Conservation (phyloP, 2,113 vertebrate species). For the Daphoenositta chrysoptera region DNA sequence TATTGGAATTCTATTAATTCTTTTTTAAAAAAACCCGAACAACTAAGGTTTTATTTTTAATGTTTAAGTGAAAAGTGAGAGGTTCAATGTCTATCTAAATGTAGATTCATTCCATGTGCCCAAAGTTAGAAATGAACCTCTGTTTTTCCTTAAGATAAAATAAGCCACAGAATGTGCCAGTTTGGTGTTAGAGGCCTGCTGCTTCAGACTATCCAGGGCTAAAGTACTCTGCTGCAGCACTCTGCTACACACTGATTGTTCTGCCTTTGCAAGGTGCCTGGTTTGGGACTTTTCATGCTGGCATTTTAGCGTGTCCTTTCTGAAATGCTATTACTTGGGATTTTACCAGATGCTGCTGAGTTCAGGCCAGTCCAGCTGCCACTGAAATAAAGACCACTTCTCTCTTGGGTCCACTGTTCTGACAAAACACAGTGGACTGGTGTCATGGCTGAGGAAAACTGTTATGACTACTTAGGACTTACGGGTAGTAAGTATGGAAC, state of each 20-base stretch:
- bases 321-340: not conserved
- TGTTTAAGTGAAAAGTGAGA: not conserved
- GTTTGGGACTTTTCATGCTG: not conserved
- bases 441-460: not conserved
- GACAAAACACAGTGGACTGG: not conserved
- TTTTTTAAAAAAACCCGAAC: not conserved
- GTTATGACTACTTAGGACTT: not conserved
- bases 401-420: not conserved
- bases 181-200: not conserved
- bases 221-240: not conserved
- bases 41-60: not conserved
- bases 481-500: not conserved
- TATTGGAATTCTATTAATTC: not conserved
- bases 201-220: not conserved
- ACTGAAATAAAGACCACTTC: not conserved
- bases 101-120: not conserved
- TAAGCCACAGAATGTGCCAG: not conserved
- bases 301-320: not conserved
- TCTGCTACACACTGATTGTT: not conserved
- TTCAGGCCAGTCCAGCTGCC: not conserved
- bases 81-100: not conserved
- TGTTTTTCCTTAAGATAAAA: not conserved
- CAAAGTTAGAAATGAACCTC: not conserved
- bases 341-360: not conserved
- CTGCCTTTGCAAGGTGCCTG: not conserved